Percentiles rank a stretch among this genome's conserved stretches.
phyloP scores from a whole-genome alignment of 2,797 vertebrate genomes.

The Enteromius mattozi region DNA sequence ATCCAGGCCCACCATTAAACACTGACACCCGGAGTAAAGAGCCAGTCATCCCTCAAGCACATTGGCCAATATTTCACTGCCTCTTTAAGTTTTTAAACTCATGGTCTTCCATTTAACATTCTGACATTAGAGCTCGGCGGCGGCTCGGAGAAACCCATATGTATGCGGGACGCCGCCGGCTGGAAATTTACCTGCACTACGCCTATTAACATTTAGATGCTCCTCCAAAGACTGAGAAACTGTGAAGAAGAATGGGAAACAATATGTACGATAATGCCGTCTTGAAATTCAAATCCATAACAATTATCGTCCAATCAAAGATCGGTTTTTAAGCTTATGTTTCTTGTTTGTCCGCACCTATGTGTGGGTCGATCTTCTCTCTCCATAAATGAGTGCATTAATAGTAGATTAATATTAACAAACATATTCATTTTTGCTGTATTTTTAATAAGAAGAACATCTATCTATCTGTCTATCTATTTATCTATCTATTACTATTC shows the following conservation, averaged over 20 bases:
- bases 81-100: constrained; percentile 95
- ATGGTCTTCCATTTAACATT: constrained; percentile 85
- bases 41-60: constrained; percentile 97
- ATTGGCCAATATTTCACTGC: constrained; percentile 95
- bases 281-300: constrained; percentile 57
- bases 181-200: constrained; percentile 64
- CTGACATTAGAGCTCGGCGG: constrained; percentile 74
- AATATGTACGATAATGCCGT: constrained; percentile 64
- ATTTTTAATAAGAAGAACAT: no score
- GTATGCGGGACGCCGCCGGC: constrained; percentile 63
- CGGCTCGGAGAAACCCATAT: constrained; percentile 60
- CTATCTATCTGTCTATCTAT: not conserved
- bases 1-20: constrained; percentile 97
- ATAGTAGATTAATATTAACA: not conserved
- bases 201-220: constrained; percentile 79
- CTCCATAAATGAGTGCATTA: not conserved
- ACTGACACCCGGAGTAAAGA: constrained; percentile 90
- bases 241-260: constrained; percentile 64
- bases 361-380: not conserved
- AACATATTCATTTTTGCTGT: no score
- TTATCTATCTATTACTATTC: not conserved
- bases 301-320: constrained; percentile 13
- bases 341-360: not conserved
- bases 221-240: constrained; percentile 37
- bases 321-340: not conserved